Base-by-base conservation (phyloP, 2,113 vertebrate species). In the Anolis sagrei region DNA sequence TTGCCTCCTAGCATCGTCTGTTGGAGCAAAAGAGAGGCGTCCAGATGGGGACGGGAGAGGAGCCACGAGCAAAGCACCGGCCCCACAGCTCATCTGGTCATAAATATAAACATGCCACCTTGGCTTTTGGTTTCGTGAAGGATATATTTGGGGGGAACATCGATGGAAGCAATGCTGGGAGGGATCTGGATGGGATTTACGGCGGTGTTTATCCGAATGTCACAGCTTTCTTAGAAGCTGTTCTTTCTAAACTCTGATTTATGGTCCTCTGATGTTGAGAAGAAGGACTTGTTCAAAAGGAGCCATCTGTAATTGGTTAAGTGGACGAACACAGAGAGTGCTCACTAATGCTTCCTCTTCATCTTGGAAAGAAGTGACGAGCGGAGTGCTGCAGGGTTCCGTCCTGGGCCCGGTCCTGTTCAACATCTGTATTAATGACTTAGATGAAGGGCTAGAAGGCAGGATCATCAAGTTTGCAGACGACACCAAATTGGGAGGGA, bases 211-310 rank as follows among this genome's bases (percentile, higher is more conserved):
- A 76, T 76, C 36, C 78, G 10, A 11, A 11, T 80, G 64, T 75
- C 62, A 36, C 64, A 49, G 16, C 1, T 61, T 8, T 29, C 1
- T 69, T 69, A 34, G 16, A 7, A 32, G 18, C 58, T 84, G 49
- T 78, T 83, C 25, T 81, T 90, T 77, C 23, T 78, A 44, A 86
- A 61, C 83, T 69, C 14, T 68, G 72, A 89, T 82, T 69, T 82
- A 81, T 29, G 49, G 14, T 58, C 23, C 70, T 81, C 14, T 16
- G 39, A 44, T 44, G 39, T 44, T 44, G 2, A 44, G 39, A 44
- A 44, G 39, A 44, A 44, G n/a, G n/a, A n/a, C n/a, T n/a, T n/a
- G n/a, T n/a, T n/a, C n/a, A n/a, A n/a, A n/a, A n/a, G n/a, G n/a
- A n/a, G n/a, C n/a, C n/a, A n/a, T n/a, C n/a, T n/a, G n/a, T n/a